Percentiles rank a stretch among this genome's conserved stretches.
These are phyloP conservation scores for Brachionus calyciflorus DNA, from an alignment of 1,140 invertebrate genomes.

Conservation along the genomic window DNA sequence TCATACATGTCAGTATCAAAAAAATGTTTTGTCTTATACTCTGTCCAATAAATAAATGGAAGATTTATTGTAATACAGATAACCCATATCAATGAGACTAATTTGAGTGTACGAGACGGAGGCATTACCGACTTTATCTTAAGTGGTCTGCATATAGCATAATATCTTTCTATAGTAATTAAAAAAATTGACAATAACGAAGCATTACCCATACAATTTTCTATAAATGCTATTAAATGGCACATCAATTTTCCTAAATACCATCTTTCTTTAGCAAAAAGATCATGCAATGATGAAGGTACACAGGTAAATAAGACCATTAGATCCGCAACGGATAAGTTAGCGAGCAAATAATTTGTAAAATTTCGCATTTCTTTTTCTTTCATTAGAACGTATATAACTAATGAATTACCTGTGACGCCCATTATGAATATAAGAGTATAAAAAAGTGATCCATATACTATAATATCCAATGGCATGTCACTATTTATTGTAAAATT, in stretches of 20 bases:
- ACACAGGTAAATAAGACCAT: conserved; percentile 51
- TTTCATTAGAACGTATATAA: conserved; percentile 82
- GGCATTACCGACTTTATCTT: conserved; percentile 43
- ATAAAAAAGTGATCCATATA: conserved; percentile 76
- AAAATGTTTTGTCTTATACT: conserved; percentile 23
- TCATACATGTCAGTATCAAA: conserved; percentile 29
- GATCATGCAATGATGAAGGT: conserved; percentile 50
- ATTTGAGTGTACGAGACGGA: conserved; percentile 22
- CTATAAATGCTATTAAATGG: conserved; percentile 48
- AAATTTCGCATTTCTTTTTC: conserved; percentile 88
- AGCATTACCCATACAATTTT: conserved; percentile 32
- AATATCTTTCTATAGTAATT: conserved; percentile 39
- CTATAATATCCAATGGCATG: conserved; percentile 77
- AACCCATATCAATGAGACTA: conserved; percentile 24
- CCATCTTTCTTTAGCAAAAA: conserved; percentile 53
- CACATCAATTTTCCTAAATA: conserved; percentile 51
- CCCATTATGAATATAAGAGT: conserved; percentile 78
- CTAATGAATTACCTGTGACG: conserved; percentile 80
- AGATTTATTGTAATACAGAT: conserved; percentile 28
- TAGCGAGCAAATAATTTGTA: conserved; percentile 80
- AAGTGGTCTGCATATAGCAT: conserved; percentile 30
- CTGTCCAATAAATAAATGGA: conserved; percentile 34
- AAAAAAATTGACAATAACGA: conserved; percentile 29
- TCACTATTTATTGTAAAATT: too few species aligned
- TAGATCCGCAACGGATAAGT: conserved; percentile 52